Evolutionary conservation across 2,888 invertebrate species (phyloP).

Genomic region (Augochlorella aurata): DNA sequence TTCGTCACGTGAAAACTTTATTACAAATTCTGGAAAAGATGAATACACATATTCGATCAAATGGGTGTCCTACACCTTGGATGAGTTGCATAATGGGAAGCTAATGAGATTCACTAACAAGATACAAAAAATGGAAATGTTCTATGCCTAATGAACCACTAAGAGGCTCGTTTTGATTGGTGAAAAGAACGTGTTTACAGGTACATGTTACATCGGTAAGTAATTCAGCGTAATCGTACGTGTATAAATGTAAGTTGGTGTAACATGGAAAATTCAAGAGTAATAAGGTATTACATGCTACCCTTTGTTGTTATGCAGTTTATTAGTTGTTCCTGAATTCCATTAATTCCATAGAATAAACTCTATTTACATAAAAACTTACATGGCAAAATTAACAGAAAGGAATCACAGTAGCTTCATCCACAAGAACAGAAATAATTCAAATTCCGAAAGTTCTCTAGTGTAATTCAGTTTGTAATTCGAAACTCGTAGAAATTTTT

Average conservation of each 20-base stretch:
- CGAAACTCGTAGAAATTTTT: neutral
- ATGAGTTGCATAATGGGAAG: constrained; percentile 4
- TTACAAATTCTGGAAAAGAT: constrained; percentile 23
- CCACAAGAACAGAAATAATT: neutral
- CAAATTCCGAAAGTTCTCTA: constrained; percentile 20
- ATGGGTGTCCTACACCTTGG: neutral
- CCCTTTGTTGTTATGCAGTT: constrained; percentile 34
- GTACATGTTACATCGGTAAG: neutral
- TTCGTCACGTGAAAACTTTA: constrained; percentile 24
- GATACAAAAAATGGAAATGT: neutral
- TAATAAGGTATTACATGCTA: constrained; percentile 21
- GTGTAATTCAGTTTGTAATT: neutral
- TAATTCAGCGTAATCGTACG: neutral
- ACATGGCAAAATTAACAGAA: constrained; percentile 27
- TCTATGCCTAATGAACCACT: neutral
- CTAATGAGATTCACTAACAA: constrained; percentile 13
- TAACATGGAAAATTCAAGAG: constrained; percentile 13
- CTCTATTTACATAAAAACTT: constrained; percentile 44
- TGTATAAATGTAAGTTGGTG: constrained; percentile 11
- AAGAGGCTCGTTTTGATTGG: neutral
- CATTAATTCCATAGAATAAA: constrained; percentile 33
- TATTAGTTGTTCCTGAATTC: constrained; percentile 42
- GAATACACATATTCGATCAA: constrained; percentile 13
- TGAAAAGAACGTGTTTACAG: constrained; percentile 1
- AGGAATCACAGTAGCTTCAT: constrained; percentile 28